Conservation (phyloP, 1,140 invertebrate species). For the Tyrophagus putrescentiae region DNA sequence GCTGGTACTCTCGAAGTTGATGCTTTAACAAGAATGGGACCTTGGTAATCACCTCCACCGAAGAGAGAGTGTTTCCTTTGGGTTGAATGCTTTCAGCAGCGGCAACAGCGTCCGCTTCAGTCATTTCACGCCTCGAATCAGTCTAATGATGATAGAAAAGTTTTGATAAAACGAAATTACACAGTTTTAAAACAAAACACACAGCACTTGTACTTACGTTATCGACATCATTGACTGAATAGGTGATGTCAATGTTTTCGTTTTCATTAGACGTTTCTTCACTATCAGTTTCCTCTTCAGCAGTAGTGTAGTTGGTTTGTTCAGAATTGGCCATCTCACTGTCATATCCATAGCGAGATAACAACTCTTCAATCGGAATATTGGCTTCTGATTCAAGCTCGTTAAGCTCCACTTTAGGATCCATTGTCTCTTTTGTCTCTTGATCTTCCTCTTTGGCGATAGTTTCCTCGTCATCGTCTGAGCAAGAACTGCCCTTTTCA, state of each 20-base stretch:
- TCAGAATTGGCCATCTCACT: slow-evolving; percentile 18
- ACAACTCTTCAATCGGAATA: slow-evolving; percentile 59
- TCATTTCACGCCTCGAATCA: slow-evolving; percentile 44
- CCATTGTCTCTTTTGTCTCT: slow-evolving; percentile 44
- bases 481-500: slow-evolving; percentile 31
- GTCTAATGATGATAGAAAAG: slow-evolving; percentile 19
- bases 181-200: neutral
- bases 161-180: slow-evolving; percentile 12
- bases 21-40: slow-evolving; percentile 88
- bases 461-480: slow-evolving; percentile 74
- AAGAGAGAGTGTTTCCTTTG: slow-evolving; percentile 87
- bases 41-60: slow-evolving; percentile 77
- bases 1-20: slow-evolving; percentile 85
- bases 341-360: slow-evolving; percentile 31
- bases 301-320: slow-evolving; percentile 23
- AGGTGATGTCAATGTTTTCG: neutral
- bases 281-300: slow-evolving; percentile 35
- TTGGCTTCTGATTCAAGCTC: slow-evolving; percentile 45
- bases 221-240: neutral
- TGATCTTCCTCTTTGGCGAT: slow-evolving; percentile 66
- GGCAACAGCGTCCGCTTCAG: slow-evolving; percentile 69
- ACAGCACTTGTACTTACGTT: slow-evolving; percentile 4
- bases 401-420: slow-evolving; percentile 56
- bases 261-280: neutral
- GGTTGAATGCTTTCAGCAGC: slow-evolving; percentile 95